Base-by-base conservation (phyloP, 2,113 vertebrate genomes). In the Nesospiza acunhae region DNA sequence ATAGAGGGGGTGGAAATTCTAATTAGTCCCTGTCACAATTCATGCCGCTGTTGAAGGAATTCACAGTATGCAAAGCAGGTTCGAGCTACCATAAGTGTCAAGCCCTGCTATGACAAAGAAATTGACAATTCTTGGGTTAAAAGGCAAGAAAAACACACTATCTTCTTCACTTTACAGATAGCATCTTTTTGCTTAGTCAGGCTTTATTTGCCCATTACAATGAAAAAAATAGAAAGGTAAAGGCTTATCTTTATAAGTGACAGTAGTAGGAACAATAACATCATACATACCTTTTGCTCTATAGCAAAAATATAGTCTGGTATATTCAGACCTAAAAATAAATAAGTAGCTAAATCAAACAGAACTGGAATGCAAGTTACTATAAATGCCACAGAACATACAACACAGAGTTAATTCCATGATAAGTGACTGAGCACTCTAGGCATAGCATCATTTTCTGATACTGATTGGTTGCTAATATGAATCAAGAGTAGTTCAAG, bases 21-120 rank as follows among this genome's bases (percentile, higher is more conserved):
- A 98, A 98, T 98, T 98, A 98, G 95, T 91, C 94, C 97, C 92
- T 98, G 97, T 98, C 97, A 98, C 95, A 94, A 97, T 97, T 96
- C 97, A 96, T 97, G 97, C 94, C 89, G 95, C 96, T 97, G 92
- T 96, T 96, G 87, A 94, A 97, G 97, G 97, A 97, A 97, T 93
- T 98, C 97, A 89, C 95, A 93, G 94, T 97, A 97, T 98, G 98
- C 96, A 98, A 98, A 98, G 89, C 94, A 98, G 95, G 96, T 94
- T 96, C 56, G 89, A 97, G 68, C 93, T 91, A 87, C 82, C 97
- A 66, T 62, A 50, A 90, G 66, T 91, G 87, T 95, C 91, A 93
- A 80, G 79, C 89, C 86, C 87, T 96, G 70, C 41, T 50, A 93
- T 39, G 24, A 63, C 66, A 96, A 91, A 83, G 89, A 92, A 97